A percentile compares a stretch with the other conserved stretches of the same genome.
phyloP scores from a whole-genome alignment of 2,113 vertebrate species.

The Trichechus manatus region DNA sequence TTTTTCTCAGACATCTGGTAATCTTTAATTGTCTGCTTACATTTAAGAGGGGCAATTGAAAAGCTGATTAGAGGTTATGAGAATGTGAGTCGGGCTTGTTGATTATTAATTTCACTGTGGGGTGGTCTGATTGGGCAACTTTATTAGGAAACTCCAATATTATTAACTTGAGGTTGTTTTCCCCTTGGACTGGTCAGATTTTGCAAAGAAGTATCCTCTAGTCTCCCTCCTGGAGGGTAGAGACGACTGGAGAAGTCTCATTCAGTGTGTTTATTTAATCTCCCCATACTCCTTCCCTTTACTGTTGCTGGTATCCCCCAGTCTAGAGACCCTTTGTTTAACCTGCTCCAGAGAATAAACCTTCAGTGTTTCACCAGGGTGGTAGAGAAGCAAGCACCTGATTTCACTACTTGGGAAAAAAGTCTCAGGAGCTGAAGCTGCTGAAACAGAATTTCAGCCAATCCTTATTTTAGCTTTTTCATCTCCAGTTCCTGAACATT shows the following conservation, averaged over 20 bases:
- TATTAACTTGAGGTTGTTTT: not conserved
- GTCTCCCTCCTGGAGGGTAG: not conserved
- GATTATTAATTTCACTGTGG: not conserved
- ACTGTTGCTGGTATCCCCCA: not conserved
- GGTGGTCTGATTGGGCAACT: not conserved
- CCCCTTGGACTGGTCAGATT: not conserved
- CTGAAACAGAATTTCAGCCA: conserved; percentile 18
- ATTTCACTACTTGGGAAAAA: not conserved
- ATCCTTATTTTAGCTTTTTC: not conserved
- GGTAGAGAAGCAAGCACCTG: not conserved
- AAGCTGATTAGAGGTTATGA: conserved; percentile 23
- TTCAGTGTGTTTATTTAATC: not conserved
- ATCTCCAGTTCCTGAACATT: not conserved
- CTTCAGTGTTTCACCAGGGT: not conserved
- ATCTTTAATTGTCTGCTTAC: conserved; percentile 5
- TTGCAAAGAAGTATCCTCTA: not conserved
- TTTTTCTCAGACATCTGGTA: conserved; percentile 26
- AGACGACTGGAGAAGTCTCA: not conserved
- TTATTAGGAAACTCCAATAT: not conserved
- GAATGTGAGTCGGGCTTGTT: not conserved
- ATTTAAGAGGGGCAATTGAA: conserved; percentile 16
- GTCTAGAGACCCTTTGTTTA: conserved; percentile 1
- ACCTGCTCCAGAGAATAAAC: not conserved
- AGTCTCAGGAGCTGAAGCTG: conserved; percentile 30
- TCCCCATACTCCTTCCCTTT: not conserved